A percentile compares a stretch with the other conserved stretches of the same genome.
Conservation (phyloP, 2,888 invertebrate genomes). For the Thereva nobilitata region DNA sequence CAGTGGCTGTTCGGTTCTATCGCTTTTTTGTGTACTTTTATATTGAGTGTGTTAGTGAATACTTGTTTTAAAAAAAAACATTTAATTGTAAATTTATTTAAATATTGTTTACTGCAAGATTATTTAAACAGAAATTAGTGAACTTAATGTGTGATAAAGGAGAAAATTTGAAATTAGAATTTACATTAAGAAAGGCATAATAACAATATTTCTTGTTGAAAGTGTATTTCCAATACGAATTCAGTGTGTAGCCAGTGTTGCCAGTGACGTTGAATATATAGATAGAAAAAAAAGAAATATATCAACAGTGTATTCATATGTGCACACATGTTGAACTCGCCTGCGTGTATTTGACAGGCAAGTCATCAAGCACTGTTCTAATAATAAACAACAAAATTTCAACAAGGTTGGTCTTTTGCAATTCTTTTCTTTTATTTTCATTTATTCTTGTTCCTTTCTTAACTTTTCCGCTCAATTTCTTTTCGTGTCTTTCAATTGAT, state of each 20-base stretch:
- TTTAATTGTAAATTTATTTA: too few relatives aligned
- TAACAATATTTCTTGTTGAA: too few relatives aligned
- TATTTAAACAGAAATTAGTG: too few relatives aligned
- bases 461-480: background rate
- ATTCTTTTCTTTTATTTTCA: background rate
- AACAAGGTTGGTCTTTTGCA: conserved; percentile 28
- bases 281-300: conserved; percentile 3
- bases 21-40: conserved; percentile 10
- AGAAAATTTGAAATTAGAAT: too few relatives aligned
- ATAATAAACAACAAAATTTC: conserved; percentile 31
- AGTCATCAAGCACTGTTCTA: conserved; percentile 27
- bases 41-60: conserved; percentile 6
- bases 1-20: conserved; percentile 19
- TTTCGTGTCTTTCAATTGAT: background rate
- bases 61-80: too few relatives aligned
- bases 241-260: conserved; percentile 4
- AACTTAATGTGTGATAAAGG: too few relatives aligned
- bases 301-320: conserved; percentile 25
- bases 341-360: conserved; percentile 23
- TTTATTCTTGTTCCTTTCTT: background rate
- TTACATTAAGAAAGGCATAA: too few relatives aligned
- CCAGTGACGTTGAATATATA: conserved; percentile 5
- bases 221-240: too few relatives aligned
- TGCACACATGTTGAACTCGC: conserved; percentile 22
- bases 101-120: too few relatives aligned